Base-by-base conservation (phyloP, 2,888 invertebrate genomes). In the Xestia c-nigrum region DNA sequence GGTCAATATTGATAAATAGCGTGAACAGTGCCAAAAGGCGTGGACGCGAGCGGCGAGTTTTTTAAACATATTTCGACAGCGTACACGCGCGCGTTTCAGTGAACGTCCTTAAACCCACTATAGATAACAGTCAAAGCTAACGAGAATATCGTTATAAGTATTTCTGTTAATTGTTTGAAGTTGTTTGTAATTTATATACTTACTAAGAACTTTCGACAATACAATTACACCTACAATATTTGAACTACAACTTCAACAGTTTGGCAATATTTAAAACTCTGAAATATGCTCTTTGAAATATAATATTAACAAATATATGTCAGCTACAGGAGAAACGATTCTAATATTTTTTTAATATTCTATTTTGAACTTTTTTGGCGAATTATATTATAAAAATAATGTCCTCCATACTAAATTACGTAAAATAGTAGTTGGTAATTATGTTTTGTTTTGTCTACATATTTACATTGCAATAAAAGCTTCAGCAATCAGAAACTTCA, bases 301-400 rank as follows among this genome's bases (percentile, higher is more conserved):
- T 72, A 55, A 65, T 73, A 67, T 72, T 72, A 76, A 74, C 63
- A 74, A 70, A 61, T 24, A 76, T 50, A 31, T 47, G 10, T 63
- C 16, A 31, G 16, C 43, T 59, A 73, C 10, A 21, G 24, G 9
- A 46, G 4, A 69, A 74, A 72, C 31, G 7, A 50, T 40, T 72
- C 43, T 59, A 69, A 24, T 0, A 5, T 61, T 74, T 78, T 78
- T 78, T 75, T 61, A 47, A 19, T 40, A 66, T 69, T 78, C 65
- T 87, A 74, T 57, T 85, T 85, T 87, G 79, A 87, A 85, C 85
- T 76, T 78, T 85, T 83, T 85, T 85, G 75, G 67, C 76, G 72
- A 81, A 77, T 82, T 78, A 73, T 74, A 47, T 78, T 73, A 76
- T 7, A 71, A 82, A 87, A 82, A 82, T 74, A 78, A 50, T 43